Percentiles rank a stretch among this genome's conserved stretches.
phyloP scores from a whole-genome alignment of 2,797 vertebrate genomes.

The Enoplosus armatus region DNA sequence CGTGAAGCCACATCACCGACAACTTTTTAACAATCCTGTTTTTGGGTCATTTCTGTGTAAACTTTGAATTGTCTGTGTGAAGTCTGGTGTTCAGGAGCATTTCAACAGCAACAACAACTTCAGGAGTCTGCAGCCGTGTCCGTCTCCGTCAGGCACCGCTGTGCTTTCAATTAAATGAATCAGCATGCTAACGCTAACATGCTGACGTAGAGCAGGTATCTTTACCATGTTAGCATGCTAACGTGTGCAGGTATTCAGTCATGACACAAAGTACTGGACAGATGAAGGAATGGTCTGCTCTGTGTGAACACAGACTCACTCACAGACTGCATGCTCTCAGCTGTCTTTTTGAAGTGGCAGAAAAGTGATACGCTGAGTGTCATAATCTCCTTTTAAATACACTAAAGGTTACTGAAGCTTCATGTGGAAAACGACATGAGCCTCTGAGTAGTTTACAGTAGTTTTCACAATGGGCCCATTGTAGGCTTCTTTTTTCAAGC shows the following conservation, averaged over 20 bases:
- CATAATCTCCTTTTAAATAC: neutral
- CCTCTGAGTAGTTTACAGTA: neutral
- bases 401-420: neutral
- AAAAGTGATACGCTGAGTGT: neutral
- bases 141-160: no score
- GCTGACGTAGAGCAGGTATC: no score
- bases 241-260: no score
- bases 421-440: neutral
- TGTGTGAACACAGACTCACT: neutral
- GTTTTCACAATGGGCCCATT: constrained; percentile 1
- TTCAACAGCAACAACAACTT: neutral
- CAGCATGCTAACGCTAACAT: no score
- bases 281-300: no score
- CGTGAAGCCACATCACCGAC: no score
- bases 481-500: neutral
- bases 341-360: neutral
- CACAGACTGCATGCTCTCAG: no score
- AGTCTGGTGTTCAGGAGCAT: neutral
- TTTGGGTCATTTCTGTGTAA: neutral
- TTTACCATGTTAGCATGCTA: no score
- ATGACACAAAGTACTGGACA: no score
- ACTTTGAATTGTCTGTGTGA: neutral
- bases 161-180: no score
- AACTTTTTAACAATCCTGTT: neutral
- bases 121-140: neutral